Percentiles rank a stretch among this genome's conserved stretches.
These are phyloP conservation scores for Halyomorpha halys DNA, from an alignment of 1,140 invertebrate genomes.

Conservation along the genomic window DNA sequence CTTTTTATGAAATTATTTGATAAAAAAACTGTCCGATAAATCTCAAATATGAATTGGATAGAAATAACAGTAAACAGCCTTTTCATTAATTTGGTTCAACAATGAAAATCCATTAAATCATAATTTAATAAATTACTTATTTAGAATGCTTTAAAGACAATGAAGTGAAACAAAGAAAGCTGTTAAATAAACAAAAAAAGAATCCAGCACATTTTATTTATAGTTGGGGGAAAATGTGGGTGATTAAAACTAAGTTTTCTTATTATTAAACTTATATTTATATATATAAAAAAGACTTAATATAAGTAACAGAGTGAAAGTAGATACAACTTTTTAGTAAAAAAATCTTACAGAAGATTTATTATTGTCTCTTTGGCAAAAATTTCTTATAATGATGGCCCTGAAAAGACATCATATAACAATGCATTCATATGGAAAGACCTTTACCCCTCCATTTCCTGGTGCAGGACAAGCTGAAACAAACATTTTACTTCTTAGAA, in stretches of 20 bases:
- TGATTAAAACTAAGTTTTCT: neutral
- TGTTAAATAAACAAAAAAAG: no score
- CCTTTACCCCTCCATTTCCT: constrained; percentile 37
- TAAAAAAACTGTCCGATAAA: no score
- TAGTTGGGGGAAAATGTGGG: neutral
- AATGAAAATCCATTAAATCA: no score
- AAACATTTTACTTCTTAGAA: neutral
- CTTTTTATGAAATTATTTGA: no score
- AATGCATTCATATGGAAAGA: constrained; percentile 56
- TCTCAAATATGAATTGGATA: no score
- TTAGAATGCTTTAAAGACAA: no score
- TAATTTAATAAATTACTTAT: no score
- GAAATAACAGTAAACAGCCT: no score
- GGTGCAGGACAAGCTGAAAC: constrained; percentile 47
- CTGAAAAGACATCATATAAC: constrained; percentile 43
- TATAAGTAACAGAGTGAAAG: neutral
- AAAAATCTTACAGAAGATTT: neutral
- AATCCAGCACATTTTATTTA: neutral
- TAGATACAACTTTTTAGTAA: neutral
- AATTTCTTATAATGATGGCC: neutral
- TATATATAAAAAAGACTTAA: neutral
- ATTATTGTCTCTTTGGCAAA: constrained; percentile 1
- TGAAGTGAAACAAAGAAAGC: no score
- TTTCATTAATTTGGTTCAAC: no score
- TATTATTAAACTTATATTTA: neutral